Evolutionary conservation across 2,113 vertebrate genomes (phyloP).

Genomic region (Oxyura jamaicensis): DNA sequence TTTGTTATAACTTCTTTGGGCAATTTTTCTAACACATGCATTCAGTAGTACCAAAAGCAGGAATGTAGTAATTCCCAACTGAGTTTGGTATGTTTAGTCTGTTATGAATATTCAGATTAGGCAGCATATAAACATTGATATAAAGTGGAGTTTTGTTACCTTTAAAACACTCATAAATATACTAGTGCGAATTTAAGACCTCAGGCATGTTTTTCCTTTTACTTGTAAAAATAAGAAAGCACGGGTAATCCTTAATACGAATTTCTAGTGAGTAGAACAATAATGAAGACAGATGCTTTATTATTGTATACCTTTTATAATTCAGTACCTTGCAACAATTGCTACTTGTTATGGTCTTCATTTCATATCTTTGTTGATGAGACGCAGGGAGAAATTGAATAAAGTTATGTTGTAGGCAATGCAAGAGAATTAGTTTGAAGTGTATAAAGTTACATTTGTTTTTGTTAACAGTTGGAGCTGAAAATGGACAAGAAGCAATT

Average conservation of each 20-base stretch:
- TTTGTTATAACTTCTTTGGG: neutral
- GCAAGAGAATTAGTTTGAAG: neutral
- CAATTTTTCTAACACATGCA: neutral
- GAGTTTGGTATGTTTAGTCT: conserved; percentile 19
- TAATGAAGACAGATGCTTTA: conserved; percentile 17
- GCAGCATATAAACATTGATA: conserved; percentile 27
- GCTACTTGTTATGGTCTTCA: neutral
- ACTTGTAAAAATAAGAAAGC: neutral
- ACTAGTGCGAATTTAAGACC: neutral
- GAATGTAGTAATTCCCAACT: neutral
- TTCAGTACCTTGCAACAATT: neutral
- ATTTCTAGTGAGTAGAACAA: neutral
- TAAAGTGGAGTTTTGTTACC: neutral
- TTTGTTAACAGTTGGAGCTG: conserved; percentile 86
- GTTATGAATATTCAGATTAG: conserved; percentile 55
- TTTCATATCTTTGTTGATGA: neutral
- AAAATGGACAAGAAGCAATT: conserved; percentile 88
- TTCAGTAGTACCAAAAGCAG: neutral
- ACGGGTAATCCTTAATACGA: neutral
- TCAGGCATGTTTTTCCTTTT: neutral
- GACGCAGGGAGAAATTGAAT: neutral
- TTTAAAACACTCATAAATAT: neutral
- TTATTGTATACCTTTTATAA: neutral
- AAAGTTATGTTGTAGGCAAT: neutral
- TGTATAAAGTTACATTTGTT: neutral